Conservation (phyloP, 2,113 vertebrate species). For the Stercorarius parasiticus region DNA sequence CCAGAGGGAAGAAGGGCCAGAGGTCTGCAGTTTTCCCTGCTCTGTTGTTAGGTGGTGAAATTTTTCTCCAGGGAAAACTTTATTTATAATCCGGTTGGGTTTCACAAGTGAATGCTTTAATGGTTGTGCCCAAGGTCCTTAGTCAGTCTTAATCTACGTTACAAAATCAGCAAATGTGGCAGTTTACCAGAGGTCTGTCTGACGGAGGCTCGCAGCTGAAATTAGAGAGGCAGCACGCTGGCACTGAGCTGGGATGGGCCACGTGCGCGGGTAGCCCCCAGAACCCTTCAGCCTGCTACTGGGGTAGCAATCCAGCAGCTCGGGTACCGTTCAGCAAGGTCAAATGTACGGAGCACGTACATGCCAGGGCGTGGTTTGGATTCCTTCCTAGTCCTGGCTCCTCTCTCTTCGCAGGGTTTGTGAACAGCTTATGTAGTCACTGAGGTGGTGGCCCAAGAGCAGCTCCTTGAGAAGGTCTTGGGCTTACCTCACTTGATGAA, state of each 20-base stretch:
- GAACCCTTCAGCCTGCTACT: no score
- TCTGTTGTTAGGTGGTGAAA: accelerated
- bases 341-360: accelerated
- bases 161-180: neutral
- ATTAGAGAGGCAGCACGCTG: accelerated
- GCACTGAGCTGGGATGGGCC: neutral
- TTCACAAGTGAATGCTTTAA: neutral
- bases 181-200: neutral
- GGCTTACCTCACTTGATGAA: neutral
- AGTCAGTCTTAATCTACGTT: neutral
- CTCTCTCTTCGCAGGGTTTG: neutral
- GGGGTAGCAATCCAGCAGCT: neutral
- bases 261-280: neutral
- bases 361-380: neutral
- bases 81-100: neutral
- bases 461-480: neutral
- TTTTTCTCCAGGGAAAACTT: neutral
- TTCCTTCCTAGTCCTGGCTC: no score
- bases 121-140: neutral
- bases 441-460: neutral
- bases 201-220: neutral
- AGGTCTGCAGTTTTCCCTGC: neutral
- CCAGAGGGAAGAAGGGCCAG: neutral
- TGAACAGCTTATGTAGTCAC: neutral
- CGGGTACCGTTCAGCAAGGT: accelerated